Conservation (phyloP, 2,113 vertebrate genomes). For the Alethe diademata region DNA sequence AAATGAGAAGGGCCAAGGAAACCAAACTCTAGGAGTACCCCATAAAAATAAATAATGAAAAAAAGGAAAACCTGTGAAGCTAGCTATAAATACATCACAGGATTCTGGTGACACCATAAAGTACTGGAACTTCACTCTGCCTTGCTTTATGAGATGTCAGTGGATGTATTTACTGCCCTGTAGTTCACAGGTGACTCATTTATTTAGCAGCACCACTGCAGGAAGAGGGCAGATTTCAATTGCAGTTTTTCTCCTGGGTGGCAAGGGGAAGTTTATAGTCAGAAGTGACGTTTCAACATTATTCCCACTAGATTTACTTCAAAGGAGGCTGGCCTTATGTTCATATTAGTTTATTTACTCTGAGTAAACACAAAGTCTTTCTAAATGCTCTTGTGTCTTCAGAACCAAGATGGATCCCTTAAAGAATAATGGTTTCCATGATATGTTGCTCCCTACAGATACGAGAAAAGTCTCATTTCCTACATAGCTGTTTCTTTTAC, state of each 20-base stretch:
- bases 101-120: conserved; percentile 64
- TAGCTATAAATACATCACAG: conserved; percentile 69
- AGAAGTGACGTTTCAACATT: conserved; percentile 15
- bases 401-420: not conserved
- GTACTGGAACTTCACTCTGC: conserved; percentile 54
- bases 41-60: conserved; percentile 44
- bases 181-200: conserved; percentile 68
- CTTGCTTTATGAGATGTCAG: conserved; percentile 70
- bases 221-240: conserved; percentile 55
- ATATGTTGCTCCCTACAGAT: not conserved
- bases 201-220: conserved; percentile 61
- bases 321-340: not conserved
- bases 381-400: not conserved
- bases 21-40: conserved; percentile 10
- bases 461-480: not conserved
- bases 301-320: not conserved
- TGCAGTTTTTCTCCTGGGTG: conserved; percentile 30
- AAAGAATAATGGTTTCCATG: not conserved
- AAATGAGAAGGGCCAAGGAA: not conserved
- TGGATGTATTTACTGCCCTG: conserved; percentile 69
- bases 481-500: not conserved
- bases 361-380: not conserved
- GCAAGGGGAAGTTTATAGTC: conserved; percentile 22
- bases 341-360: not conserved
- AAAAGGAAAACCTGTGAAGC: conserved; percentile 24